A percentile compares a stretch with the other conserved stretches of the same genome.
phyloP scores from a whole-genome alignment of 2,797 vertebrate genomes.

The Arvicola amphibius region DNA sequence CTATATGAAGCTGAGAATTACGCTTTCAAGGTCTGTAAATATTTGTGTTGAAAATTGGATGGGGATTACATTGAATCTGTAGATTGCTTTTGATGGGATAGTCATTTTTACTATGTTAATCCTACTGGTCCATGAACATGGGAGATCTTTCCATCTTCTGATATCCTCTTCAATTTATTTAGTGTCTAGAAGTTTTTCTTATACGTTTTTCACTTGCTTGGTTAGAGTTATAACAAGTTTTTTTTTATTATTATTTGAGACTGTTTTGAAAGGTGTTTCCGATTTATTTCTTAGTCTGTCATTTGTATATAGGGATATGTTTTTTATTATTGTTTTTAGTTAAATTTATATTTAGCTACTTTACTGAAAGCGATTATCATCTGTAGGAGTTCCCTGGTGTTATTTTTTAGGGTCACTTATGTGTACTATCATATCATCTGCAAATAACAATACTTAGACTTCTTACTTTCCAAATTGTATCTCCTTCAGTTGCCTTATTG shows the following conservation, averaged over 20 bases:
- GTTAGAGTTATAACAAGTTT: too few relatives aligned
- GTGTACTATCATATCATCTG: background rate
- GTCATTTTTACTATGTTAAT: background rate
- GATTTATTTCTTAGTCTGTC: too few relatives aligned
- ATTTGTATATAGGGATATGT: too few relatives aligned
- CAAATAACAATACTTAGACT: background rate
- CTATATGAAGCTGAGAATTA: background rate
- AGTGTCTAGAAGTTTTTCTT: background rate
- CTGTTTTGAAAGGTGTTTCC: too few relatives aligned
- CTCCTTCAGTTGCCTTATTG: background rate
- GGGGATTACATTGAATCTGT: background rate
- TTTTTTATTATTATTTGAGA: too few relatives aligned
- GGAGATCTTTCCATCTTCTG: background rate
- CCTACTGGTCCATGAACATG: background rate
- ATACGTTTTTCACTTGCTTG: background rate
- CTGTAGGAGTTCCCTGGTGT: background rate
- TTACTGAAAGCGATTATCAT: background rate
- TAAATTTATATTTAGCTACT: background rate
- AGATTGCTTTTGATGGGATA: background rate
- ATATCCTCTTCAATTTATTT: background rate
- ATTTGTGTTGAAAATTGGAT: background rate
- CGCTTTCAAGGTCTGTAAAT: background rate
- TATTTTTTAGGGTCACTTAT: background rate
- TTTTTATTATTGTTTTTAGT: background rate
- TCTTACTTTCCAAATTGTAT: background rate